A percentile compares a stretch with the other conserved stretches of the same genome.
Evolutionary conservation across 2,797 vertebrate genomes (phyloP).

Genomic region (Molossus alvarezi): DNA sequence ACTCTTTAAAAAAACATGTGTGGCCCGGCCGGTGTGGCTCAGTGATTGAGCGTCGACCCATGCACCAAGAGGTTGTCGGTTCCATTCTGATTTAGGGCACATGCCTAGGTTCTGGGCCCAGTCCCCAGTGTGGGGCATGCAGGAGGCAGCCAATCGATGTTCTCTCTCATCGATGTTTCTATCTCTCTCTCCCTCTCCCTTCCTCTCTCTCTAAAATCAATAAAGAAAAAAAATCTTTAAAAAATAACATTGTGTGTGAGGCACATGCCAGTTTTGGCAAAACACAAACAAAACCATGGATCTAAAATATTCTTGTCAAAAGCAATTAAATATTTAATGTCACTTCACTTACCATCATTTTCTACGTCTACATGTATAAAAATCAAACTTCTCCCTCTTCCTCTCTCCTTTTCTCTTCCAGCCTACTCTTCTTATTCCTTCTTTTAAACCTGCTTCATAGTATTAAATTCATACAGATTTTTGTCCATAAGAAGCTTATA

Average conservation of each 20-base stretch:
- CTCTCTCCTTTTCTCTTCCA: constrained; percentile 19
- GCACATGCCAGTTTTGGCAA: background rate
- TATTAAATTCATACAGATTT: constrained; percentile 79
- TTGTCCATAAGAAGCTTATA: constrained; percentile 81
- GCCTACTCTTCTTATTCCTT: constrained; percentile 72
- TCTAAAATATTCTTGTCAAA: constrained; percentile 69
- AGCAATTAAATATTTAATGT: constrained; percentile 75
- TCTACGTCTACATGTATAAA: constrained; percentile 60
- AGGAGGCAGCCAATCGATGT: no score
- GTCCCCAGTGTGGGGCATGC: no score
- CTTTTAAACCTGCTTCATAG: constrained; percentile 72
- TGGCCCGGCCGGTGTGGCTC: no score
- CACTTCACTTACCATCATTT: constrained; percentile 70
- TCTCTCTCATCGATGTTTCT: no score
- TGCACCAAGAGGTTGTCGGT: no score
- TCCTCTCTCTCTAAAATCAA: no score
- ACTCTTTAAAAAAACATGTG: constrained; percentile 43
- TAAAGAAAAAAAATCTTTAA: no score
- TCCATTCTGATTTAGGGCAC: no score
- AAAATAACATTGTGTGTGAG: background rate
- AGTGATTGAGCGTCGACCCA: no score
- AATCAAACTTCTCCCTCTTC: constrained; percentile 68
- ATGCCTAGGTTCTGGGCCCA: no score
- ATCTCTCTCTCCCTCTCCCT: no score
- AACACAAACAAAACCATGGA: background rate